Evolutionary conservation across 2,888 invertebrate species (phyloP), one percentile per base, ranked within the genome.

Genomic region (Lepidocyrtoides sp.): DNA sequence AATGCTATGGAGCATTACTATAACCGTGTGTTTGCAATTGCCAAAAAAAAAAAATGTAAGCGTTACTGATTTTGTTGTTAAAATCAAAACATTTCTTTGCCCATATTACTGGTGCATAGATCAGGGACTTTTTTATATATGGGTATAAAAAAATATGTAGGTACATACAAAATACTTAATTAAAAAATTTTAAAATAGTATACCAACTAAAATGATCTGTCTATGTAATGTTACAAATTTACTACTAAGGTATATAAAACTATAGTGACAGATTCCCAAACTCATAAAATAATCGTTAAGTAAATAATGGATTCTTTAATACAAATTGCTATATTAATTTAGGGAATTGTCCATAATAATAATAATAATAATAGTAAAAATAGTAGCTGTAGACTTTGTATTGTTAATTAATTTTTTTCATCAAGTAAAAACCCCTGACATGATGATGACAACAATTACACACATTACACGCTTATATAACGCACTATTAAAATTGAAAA

Each of bases 391-490:
- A n/a, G n/a, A n/a, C n/a, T n/a, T n/a, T n/a, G n/a, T n/a, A n/a
- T n/a, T n/a, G n/a, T n/a, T n/a, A n/a, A 36, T 7, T 36, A 36
- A 36, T 36, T 2, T 36, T 36, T 36, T 36, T 36, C 2, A 4
- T 36, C 7, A 7, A 10, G 12, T 63, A 5, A 29, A 63, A 41
- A 26, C 26, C 75, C 26, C 48, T 2, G 75, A 75, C 48, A 48
- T 75, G 66, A 66, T 75, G 66, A 66, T 81, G 81, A 81, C 81
- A 81, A 57, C 57, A 57, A 81, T 57, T 81, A 60, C 81, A 60
- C 81, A 81, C 81, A 81, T 29, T 32, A 81, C 81, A 81, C 81
- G 81, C 81, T 81, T 81, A 81, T 44, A 12, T 36, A 77, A 51
- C 60, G 81, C 81, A 81, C 81, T 17, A 77, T 51, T 81, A 23